A percentile compares a stretch with the other conserved stretches of the same genome.
These are phyloP conservation scores for Drosophila ambigua DNA, from an alignment of 1,140 invertebrate genomes.

Conservation along the genomic window DNA sequence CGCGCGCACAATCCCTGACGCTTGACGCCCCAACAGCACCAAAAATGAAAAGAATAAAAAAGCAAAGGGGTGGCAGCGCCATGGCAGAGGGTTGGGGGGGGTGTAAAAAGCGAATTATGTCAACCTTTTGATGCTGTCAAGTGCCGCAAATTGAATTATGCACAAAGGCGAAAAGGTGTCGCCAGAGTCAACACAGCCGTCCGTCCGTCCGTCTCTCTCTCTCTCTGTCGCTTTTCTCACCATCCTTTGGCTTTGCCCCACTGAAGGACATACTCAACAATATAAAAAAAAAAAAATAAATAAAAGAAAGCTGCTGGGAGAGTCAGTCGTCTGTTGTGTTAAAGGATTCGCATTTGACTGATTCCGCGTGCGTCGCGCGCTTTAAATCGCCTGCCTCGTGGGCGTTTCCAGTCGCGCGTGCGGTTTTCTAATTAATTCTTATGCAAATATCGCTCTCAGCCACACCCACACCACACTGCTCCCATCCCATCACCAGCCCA, in stretches of 20 bases:
- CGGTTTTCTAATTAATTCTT: slow-evolving; percentile 61
- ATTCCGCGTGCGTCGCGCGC: too few species aligned
- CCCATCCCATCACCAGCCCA: not conserved
- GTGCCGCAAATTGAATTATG: slow-evolving; percentile 73
- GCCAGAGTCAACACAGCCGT: slow-evolving; percentile 51
- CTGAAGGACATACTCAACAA: too few species aligned
- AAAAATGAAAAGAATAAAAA: slow-evolving; percentile 10
- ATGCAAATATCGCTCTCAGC: slow-evolving; percentile 45
- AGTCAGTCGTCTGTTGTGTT: too few species aligned
- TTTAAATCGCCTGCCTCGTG: slow-evolving; percentile 1
- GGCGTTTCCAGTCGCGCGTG: slow-evolving; percentile 20
- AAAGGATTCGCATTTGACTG: too few species aligned
- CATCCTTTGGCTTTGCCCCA: not conserved
- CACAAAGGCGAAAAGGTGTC: slow-evolving; percentile 69
- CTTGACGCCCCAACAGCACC: slow-evolving; percentile 11
- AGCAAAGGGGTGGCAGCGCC: not conserved
- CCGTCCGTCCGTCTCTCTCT: slow-evolving; percentile 7
- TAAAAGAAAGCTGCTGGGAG: too few species aligned
- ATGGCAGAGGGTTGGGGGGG: slow-evolving; percentile 2
- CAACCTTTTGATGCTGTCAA: slow-evolving; percentile 68
- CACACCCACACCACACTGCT: not conserved
- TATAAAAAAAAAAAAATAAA: too few species aligned
- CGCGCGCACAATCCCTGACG: slow-evolving; percentile 35
- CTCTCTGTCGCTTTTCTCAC: not conserved
- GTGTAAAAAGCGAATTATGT: slow-evolving; percentile 36